Evolutionary conservation across 2,113 vertebrate genomes (phyloP).

Genomic region (Melanerpes formicivorus): DNA sequence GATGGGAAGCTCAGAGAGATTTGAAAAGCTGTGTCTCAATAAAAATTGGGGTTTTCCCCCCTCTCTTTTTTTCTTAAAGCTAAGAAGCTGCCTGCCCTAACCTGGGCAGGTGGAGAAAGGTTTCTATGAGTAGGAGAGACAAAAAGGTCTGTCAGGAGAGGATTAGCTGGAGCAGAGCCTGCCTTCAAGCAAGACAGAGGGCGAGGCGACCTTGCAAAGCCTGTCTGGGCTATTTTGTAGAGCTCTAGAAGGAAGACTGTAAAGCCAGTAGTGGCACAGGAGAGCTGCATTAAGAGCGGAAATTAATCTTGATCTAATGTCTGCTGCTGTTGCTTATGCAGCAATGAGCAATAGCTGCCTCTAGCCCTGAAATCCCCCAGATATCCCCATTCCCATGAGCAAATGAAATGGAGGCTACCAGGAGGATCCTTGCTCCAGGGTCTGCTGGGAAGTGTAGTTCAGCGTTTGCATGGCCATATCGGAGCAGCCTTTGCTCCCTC

Average conservation of each 20-base stretch:
- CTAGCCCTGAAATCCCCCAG: neutral
- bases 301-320: constrained; percentile 14
- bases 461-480: neutral
- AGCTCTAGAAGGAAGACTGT: neutral
- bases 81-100: neutral
- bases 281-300: neutral
- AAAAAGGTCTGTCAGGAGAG: constrained; percentile 15
- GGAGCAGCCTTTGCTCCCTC: neutral
- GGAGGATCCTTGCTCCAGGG: neutral
- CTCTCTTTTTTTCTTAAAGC: neutral
- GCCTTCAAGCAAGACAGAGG: neutral
- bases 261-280: neutral
- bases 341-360: neutral
- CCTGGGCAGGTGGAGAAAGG: neutral
- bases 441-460: constrained; percentile 57
- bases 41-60: neutral
- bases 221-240: neutral
- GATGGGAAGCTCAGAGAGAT: neutral
- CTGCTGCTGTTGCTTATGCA: neutral
- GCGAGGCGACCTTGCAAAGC: constrained; percentile 27
- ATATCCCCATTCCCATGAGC: neutral
- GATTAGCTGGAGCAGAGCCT: constrained; percentile 27
- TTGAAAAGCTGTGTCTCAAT: neutral
- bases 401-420: neutral
- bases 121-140: neutral